phyloP scores from a whole-genome alignment of 2,888 invertebrate genomes.

The Torymus aiolomorphi region DNA sequence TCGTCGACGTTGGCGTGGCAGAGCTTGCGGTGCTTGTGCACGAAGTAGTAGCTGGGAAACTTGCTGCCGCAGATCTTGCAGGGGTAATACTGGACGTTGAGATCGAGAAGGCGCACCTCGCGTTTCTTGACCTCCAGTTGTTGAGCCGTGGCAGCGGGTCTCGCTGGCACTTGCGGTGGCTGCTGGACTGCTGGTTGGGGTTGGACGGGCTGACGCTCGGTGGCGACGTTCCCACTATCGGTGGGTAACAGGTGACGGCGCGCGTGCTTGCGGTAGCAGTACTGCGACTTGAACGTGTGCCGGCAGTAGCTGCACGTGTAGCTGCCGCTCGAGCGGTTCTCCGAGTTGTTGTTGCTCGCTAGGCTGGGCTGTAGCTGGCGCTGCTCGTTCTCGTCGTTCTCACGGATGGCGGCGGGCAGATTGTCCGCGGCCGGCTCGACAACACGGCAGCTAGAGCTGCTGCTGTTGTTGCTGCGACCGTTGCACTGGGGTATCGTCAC shows the following conservation, averaged over 20 bases:
- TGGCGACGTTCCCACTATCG: constrained; percentile 51
- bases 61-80: constrained; percentile 95
- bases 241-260: constrained; percentile 74
- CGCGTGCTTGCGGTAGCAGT: constrained; percentile 90
- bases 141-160: not conserved
- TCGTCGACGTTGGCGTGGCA: constrained; percentile 83
- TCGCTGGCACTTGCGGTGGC: constrained; percentile 24
- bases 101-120: constrained; percentile 82
- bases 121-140: constrained; percentile 60
- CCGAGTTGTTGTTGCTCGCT: constrained; percentile 27
- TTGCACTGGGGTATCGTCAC: constrained; percentile 35
- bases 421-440: constrained; percentile 11
- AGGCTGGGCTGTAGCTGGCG: not conserved
- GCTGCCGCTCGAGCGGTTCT: constrained; percentile 59
- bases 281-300: constrained; percentile 89
- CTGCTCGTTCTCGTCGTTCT: constrained; percentile 46
- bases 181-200: constrained; percentile 12
- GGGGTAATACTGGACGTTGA: constrained; percentile 93
- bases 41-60: constrained; percentile 95
- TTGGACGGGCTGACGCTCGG: not conserved
- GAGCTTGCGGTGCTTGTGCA: constrained; percentile 91
- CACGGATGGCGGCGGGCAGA: constrained; percentile 62
- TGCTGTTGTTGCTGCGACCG: not conserved
- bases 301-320: constrained; percentile 87
- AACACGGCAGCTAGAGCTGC: not conserved